Conservation (phyloP, 1,140 invertebrate species). For the Drosophila watanabei region DNA sequence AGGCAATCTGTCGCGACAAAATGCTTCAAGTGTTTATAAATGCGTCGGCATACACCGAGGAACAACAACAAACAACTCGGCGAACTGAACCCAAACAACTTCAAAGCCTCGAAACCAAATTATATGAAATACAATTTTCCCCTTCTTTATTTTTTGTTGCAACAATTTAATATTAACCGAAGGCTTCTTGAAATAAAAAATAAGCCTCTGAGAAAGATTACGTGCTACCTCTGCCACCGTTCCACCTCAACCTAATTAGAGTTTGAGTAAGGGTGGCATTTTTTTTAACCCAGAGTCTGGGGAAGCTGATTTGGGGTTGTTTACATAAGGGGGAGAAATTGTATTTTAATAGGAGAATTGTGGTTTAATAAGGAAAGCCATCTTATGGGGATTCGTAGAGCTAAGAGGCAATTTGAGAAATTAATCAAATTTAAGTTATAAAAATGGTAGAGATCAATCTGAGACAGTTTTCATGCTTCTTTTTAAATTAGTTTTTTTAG, state of each 20-base stretch:
- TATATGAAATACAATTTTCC: constrained; percentile 45
- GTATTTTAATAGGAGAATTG: constrained; percentile 24
- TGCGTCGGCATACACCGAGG: constrained; percentile 36
- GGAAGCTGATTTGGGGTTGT: constrained; percentile 16
- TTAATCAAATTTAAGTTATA: too few species aligned
- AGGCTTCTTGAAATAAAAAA: constrained; percentile 32
- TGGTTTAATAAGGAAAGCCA: constrained; percentile 10
- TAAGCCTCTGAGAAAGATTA: constrained; percentile 25
- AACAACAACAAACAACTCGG: constrained; percentile 30
- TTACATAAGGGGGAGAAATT: constrained; percentile 18
- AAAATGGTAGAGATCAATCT: not conserved
- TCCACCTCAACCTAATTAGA: constrained; percentile 57
- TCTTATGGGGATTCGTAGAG: not conserved
- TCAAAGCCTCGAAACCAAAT: constrained; percentile 63
- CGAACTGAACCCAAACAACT: constrained; percentile 39
- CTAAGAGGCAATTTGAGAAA: not conserved
- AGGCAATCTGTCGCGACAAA: constrained; percentile 48
- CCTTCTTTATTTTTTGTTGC: constrained; percentile 1
- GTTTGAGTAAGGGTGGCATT: constrained; percentile 14
- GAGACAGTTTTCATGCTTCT: not conserved
- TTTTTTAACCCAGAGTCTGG: not conserved
- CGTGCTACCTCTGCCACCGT: constrained; percentile 16
- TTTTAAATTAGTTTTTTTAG: not conserved
- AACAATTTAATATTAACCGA: constrained; percentile 59
- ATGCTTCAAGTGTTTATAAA: constrained; percentile 48